Conservation (phyloP, 2,113 vertebrate species). For the Chionodraco myersi region DNA sequence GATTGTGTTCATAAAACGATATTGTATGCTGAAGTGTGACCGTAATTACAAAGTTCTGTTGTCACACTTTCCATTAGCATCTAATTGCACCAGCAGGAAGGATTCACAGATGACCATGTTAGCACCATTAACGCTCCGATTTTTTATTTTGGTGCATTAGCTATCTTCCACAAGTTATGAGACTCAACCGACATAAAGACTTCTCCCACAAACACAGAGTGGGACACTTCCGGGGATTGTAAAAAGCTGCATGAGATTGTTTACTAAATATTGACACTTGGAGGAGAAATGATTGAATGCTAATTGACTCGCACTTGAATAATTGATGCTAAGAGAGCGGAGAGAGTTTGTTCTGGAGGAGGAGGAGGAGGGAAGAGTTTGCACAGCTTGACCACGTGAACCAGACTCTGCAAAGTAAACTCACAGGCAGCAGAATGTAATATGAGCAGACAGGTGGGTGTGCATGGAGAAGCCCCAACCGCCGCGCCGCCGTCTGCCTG, state of each 20-base stretch:
- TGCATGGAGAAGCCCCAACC: slow-evolving; percentile 42
- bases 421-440: slow-evolving; percentile 44
- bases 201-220: not conserved
- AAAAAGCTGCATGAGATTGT: slow-evolving; percentile 56
- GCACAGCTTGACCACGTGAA: slow-evolving; percentile 55
- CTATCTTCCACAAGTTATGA: not conserved
- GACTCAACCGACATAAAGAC: not conserved
- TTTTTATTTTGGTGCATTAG: not conserved
- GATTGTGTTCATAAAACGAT: no score
- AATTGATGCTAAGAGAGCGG: slow-evolving; percentile 58
- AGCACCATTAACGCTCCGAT: not conserved
- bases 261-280: slow-evolving; percentile 75
- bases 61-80: not conserved
- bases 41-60: not conserved
- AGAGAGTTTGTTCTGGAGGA: slow-evolving; percentile 17
- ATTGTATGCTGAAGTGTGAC: not conserved
- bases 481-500: slow-evolving; percentile 46
- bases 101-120: not conserved
- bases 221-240: slow-evolving; percentile 24
- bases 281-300: slow-evolving; percentile 65
- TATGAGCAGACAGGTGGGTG: slow-evolving; percentile 62
- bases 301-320: slow-evolving; percentile 68
- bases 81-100: not conserved
- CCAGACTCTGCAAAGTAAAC: slow-evolving; percentile 28
- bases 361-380: slow-evolving; percentile 24